Evolutionary conservation across 2,113 vertebrate genomes (phyloP), one percentile per base, ranked within the genome.

Genomic region (Candoia aspera): DNA sequence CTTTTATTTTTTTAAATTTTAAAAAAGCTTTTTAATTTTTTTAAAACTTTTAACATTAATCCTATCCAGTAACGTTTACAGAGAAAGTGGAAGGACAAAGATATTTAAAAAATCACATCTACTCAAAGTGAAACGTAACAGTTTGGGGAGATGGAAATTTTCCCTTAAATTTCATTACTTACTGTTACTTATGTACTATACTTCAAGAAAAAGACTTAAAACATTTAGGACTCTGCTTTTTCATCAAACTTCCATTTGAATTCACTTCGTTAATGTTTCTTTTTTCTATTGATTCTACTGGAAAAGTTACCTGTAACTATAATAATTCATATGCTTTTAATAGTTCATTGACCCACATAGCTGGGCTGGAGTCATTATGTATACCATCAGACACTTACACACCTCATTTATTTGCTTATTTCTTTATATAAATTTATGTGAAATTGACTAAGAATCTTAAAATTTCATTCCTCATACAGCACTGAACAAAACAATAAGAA

Each of bases 401-500:
- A 49, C 6, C 49, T 49, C 49, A 49, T 5, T 49, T 49, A 49
- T 49, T 49, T 49, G 49, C 49, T 49, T 49, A 49, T 49, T 49
- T 49, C 49, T 49, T 49, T 49, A 49, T 49, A 49, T 49, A 49
- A 49, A 49, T 49, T 49, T 49, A 49, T 2, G 49, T 49, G 6
- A 49, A 49, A 49, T 49, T 49, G 49, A 49, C 49, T 49, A 49
- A 46, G 42, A 58, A 86, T 79, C 55, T 88, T 57, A 42, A 73
- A 29, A 21, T 73, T 4, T 3, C 49, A 53, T 57, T 88, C 37
- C 29, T 91, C 89, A 89, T 85, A 90, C 60, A 93, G 21, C 64
- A 68, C 6, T 89, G 33, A 12, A 42, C 2, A 19, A 0, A 0
- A 0, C 15, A 54, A 24, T 42, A 54, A 29, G 93, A 84, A 90